These are phyloP conservation scores for Denticeps clupeoides DNA, from an alignment of 2,797 vertebrate species.

Conservation along the genomic window DNA sequence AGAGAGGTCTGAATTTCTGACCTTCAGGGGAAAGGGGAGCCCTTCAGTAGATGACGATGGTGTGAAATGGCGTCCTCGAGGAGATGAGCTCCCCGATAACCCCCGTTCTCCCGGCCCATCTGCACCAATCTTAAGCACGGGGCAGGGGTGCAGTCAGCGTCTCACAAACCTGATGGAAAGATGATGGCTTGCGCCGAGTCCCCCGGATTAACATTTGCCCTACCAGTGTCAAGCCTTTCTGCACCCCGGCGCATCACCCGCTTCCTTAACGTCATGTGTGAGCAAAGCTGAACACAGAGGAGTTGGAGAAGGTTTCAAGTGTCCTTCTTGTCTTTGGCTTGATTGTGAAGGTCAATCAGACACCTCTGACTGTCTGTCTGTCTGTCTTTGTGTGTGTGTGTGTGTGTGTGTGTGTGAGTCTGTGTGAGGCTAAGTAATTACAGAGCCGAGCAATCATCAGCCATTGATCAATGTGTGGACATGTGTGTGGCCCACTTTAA, in stretches of 20 bases:
- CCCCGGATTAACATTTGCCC: too few species aligned
- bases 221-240: too few species aligned
- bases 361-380: too few species aligned
- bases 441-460: not conserved
- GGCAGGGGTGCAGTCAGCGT: conserved; percentile 47
- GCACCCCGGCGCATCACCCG: too few species aligned
- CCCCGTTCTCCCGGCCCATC: conserved; percentile 65
- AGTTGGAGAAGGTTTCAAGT: too few species aligned
- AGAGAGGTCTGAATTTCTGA: conserved; percentile 53
- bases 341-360: too few species aligned
- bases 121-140: conserved; percentile 68
- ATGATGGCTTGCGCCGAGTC: not conserved
- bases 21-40: conserved; percentile 58
- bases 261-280: too few species aligned
- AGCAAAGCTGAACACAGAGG: too few species aligned
- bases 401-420: not conserved
- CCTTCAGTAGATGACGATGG: conserved; percentile 65
- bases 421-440: not conserved
- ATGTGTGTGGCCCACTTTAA: too few species aligned
- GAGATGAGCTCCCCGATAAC: conserved; percentile 63
- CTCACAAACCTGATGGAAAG: conserved; percentile 31
- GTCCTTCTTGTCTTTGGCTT: too few species aligned
- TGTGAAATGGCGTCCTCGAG: conserved; percentile 67
- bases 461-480: not conserved
- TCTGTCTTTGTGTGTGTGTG: not conserved